A percentile compares a stretch with the other conserved stretches of the same genome.
These are phyloP conservation scores for Rhombomys opimus DNA, from an alignment of 2,113 vertebrate species.

Conservation along the genomic window DNA sequence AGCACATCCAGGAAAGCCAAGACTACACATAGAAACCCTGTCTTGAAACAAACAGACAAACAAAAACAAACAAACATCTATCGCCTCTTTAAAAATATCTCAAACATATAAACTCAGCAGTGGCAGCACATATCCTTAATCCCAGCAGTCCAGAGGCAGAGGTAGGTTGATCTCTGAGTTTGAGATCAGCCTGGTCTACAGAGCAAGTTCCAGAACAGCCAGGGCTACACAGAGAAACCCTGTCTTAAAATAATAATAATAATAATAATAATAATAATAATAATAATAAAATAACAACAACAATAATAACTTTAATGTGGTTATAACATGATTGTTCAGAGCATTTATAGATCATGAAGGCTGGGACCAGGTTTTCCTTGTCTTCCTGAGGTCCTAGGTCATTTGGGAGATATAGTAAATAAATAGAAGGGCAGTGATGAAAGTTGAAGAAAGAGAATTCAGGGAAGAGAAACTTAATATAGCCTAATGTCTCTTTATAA, in stretches of 20 bases:
- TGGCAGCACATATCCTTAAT: background rate
- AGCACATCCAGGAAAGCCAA: too few species aligned
- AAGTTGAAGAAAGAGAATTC: constrained; percentile 53
- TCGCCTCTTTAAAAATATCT: background rate
- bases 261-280: too few species aligned
- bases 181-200: background rate
- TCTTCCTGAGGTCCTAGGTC: constrained; percentile 9
- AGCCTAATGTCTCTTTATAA: constrained; percentile 59
- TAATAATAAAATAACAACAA: too few species aligned
- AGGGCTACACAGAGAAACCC: background rate
- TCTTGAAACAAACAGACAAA: too few species aligned
- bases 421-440: background rate
- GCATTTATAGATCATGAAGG: background rate
- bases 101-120: background rate
- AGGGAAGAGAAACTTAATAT: constrained; percentile 44
- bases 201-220: background rate
- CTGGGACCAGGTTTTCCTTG: background rate
- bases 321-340: background rate
- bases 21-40: too few species aligned
- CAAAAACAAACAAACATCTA: too few species aligned
- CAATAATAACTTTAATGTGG: background rate
- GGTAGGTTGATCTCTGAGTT: background rate
- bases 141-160: background rate
- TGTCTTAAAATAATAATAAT: background rate
- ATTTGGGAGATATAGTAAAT: background rate